Conservation (phyloP, 2,797 vertebrate species). For the Apodemus agrarius region DNA sequence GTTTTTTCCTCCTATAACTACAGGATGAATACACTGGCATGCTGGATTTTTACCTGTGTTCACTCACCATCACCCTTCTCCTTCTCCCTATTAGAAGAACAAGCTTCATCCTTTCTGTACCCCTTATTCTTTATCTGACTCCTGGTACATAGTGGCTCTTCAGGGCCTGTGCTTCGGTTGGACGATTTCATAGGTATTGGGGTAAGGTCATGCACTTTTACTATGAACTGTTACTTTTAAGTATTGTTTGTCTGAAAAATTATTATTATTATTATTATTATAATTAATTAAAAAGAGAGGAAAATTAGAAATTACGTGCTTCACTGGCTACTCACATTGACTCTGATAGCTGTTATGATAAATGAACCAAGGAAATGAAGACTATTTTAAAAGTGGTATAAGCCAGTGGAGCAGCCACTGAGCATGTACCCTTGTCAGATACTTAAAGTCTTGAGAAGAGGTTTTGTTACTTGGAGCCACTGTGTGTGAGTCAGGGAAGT, state of each 20-base stretch:
- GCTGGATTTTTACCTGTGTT: background rate
- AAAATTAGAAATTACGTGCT: background rate
- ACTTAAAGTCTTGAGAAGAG: rapidly evolving
- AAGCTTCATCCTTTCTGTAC: background rate
- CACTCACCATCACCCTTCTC: rapidly evolving
- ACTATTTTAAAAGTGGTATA: rapidly evolving
- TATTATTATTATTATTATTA: background rate
- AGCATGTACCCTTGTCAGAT: rapidly evolving
- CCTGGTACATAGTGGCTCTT: too few relatives aligned
- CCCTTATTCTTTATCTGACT: rapidly evolving
- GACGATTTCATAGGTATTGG: background rate
- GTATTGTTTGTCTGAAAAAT: background rate
- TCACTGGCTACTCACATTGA: background rate
- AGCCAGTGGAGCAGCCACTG: rapidly evolving
- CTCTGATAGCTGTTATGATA: background rate
- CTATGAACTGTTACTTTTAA: background rate
- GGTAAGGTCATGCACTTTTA: rapidly evolving
- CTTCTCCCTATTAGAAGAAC: rapidly evolving
- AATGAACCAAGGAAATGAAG: background rate
- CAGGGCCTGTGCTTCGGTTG: background rate
- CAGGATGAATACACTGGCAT: rapidly evolving
- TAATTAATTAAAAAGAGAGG: background rate
- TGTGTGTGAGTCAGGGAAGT: background rate
- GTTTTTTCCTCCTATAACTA: background rate
- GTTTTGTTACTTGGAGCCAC: background rate